Percentiles rank a stretch among this genome's conserved stretches.
Evolutionary conservation across 2,797 vertebrate species (phyloP).

Genomic region (Pseudocheirus occidentalis): DNA sequence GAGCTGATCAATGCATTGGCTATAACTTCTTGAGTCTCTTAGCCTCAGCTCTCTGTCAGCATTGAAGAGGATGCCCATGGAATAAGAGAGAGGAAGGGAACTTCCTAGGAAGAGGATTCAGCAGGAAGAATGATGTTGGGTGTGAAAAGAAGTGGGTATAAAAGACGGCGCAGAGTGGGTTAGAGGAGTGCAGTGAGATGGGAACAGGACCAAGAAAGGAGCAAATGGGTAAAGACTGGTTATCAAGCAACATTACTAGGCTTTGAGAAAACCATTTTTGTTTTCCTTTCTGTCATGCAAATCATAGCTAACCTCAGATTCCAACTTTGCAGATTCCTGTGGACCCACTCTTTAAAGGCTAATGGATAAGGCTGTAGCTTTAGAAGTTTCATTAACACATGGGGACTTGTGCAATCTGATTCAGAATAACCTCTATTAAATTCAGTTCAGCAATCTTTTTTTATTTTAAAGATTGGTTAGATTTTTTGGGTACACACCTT

Average conservation of each 20-base stretch:
- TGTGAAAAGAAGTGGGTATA: neutral
- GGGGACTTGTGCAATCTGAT: conserved; percentile 17
- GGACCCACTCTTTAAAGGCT: neutral
- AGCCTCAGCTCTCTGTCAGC: neutral
- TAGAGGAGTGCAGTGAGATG: neutral
- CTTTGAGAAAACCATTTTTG: neutral
- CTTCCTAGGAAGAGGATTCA: neutral
- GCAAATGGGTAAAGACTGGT: neutral
- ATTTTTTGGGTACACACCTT: neutral
- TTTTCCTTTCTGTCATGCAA: conserved; percentile 30
- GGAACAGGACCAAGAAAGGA: neutral
- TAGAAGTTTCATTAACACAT: conserved; percentile 15
- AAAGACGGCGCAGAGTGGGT: neutral
- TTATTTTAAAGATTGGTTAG: neutral
- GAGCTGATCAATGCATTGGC: neutral
- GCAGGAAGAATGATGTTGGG: neutral
- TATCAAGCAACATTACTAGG: neutral
- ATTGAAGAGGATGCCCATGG: neutral
- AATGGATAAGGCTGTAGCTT: neutral
- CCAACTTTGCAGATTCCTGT: neutral
- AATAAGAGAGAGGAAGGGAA: neutral
- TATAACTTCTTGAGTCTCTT: neutral
- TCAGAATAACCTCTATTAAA: neutral
- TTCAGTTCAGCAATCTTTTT: neutral
- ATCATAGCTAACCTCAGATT: neutral